These are phyloP conservation scores for Calameuta pallipes DNA, from an alignment of 2,888 invertebrate genomes.

Conservation along the genomic window DNA sequence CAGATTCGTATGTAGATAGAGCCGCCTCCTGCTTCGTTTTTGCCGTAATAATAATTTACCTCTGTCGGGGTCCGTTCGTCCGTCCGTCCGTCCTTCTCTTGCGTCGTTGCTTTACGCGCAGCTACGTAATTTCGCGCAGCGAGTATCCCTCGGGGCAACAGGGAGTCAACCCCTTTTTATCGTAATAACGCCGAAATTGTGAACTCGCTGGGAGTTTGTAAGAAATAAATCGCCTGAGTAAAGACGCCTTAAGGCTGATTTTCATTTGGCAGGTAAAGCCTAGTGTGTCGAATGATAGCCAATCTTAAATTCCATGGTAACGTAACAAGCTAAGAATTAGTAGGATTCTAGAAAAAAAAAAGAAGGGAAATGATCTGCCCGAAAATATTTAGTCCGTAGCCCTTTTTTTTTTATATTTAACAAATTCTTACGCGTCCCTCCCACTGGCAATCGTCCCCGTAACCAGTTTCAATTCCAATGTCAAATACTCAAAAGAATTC, in stretches of 20 bases:
- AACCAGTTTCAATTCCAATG: not conserved
- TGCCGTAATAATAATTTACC: slow-evolving; percentile 57
- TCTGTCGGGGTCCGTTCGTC: slow-evolving; percentile 11
- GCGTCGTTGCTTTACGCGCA: slow-evolving; percentile 10
- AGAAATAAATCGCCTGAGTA: not conserved
- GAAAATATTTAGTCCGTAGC: not conserved
- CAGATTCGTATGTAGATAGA: slow-evolving; percentile 25
- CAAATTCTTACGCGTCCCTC: not conserved
- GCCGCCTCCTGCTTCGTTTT: slow-evolving; percentile 47
- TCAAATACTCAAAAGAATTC: not conserved
- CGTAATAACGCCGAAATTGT: slow-evolving; percentile 26
- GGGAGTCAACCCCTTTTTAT: slow-evolving; percentile 18
- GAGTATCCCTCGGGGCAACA: slow-evolving; percentile 24
- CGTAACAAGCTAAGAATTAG: not conserved
- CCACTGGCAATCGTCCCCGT: not conserved
- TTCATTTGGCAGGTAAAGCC: not conserved
- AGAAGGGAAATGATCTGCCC: not conserved
- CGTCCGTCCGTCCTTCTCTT: slow-evolving; percentile 1
- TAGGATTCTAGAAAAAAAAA: not conserved
- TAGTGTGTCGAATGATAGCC: not conserved
- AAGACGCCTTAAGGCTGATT: not conserved
- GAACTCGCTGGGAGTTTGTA: not conserved
- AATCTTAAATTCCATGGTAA: not conserved
- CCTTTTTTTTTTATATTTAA: not conserved
- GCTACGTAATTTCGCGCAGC: slow-evolving; percentile 30